Percentiles rank a stretch among this genome's conserved stretches.
Evolutionary conservation across 1,140 invertebrate genomes (phyloP).

Genomic region (Calosoma granatense): DNA sequence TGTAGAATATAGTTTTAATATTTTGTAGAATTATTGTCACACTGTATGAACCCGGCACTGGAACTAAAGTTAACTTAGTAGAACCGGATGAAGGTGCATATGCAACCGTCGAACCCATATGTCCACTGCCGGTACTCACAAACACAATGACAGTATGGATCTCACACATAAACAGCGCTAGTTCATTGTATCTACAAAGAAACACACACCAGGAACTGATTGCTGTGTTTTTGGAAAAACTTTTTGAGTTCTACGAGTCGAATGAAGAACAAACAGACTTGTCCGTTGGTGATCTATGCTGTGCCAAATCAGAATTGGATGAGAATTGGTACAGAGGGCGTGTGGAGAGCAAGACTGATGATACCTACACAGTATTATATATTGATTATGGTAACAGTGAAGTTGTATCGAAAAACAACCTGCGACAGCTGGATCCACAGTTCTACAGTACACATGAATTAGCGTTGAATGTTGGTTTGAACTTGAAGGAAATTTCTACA

Average conservation of each 20-base stretch:
- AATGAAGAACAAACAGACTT: slow-evolving; percentile 30
- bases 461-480: slow-evolving; percentile 38
- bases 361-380: slow-evolving; percentile 49
- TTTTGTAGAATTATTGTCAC: slow-evolving; percentile 45
- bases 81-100: slow-evolving; percentile 36
- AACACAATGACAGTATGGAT: slow-evolving; percentile 40
- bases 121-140: slow-evolving; percentile 43
- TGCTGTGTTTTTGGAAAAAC: slow-evolving; percentile 36
- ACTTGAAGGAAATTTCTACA: slow-evolving; percentile 29
- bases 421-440: slow-evolving; percentile 42
- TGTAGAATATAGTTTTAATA: neutral
- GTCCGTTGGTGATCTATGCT: slow-evolving; percentile 43
- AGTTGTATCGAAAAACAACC: slow-evolving; percentile 35
- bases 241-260: slow-evolving; percentile 49
- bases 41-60: slow-evolving; percentile 39
- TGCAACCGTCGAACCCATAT: slow-evolving; percentile 41
- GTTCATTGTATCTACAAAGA: slow-evolving; percentile 51
- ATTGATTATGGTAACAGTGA: slow-evolving; percentile 71
- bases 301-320: slow-evolving; percentile 41
- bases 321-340: slow-evolving; percentile 58
- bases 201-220: slow-evolving; percentile 33
- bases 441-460: slow-evolving; percentile 45
- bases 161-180: slow-evolving; percentile 34
- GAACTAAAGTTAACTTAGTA: slow-evolving; percentile 45
- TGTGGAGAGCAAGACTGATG: slow-evolving; percentile 37